A percentile compares a stretch with the other conserved stretches of the same genome.
Evolutionary conservation across 2,888 invertebrate species (phyloP).

Genomic region (Labia minor): DNA sequence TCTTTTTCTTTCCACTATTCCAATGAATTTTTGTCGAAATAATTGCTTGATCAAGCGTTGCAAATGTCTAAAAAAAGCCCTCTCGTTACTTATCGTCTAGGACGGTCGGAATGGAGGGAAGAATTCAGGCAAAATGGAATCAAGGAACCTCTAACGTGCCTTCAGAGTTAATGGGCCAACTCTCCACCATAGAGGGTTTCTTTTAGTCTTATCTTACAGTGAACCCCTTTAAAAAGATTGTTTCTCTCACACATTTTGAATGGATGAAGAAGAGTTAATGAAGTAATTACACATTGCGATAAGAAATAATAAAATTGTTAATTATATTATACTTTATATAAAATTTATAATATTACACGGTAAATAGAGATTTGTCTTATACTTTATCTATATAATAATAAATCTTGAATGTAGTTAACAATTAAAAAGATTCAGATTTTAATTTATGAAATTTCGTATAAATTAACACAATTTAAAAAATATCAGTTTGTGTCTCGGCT

Average conservation of each 20-base stretch:
- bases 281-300: not conserved
- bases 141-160: not conserved
- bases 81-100: not conserved
- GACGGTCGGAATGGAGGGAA: not conserved
- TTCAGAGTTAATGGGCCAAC: not conserved
- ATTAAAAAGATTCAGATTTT: too few species aligned
- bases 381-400: too few species aligned
- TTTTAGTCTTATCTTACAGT: not conserved
- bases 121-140: not conserved
- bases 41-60: not conserved
- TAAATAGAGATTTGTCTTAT: too few species aligned
- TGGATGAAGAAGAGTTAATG: not conserved
- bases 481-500: too few species aligned
- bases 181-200: not conserved
- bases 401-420: too few species aligned
- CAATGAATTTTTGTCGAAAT: not conserved
- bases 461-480: too few species aligned
- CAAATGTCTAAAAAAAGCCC: slow-evolving; percentile 1
- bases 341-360: too few species aligned
- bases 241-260: not conserved
- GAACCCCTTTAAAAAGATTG: not conserved
- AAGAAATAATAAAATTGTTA: too few species aligned
- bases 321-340: too few species aligned
- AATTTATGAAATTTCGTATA: too few species aligned
- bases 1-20: not conserved